phyloP scores from a whole-genome alignment of 2,888 invertebrate species.

The Acanthococcus lagerstroemiae region DNA sequence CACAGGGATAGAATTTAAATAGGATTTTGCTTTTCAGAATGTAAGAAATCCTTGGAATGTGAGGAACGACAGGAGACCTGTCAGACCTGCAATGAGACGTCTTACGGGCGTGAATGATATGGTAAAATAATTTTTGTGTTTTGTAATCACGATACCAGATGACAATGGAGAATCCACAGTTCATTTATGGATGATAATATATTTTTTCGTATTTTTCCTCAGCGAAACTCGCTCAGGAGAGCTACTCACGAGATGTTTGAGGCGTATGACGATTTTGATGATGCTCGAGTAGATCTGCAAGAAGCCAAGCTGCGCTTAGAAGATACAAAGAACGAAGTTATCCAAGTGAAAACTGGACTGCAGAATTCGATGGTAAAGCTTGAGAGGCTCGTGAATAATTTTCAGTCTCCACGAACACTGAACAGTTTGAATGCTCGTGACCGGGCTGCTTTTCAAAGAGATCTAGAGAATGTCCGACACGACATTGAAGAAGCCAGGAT shows the following conservation, averaged over 20 bases:
- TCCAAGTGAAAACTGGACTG: neutral
- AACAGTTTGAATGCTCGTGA: neutral
- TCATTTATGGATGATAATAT: neutral
- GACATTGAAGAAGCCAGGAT: constrained; percentile 16
- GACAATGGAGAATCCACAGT: neutral
- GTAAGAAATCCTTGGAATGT: neutral
- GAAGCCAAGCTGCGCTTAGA: constrained; percentile 4
- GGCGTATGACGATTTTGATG: constrained; percentile 2
- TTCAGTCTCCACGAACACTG: neutral
- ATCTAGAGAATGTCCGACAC: constrained; percentile 8
- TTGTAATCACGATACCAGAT: neutral
- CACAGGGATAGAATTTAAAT: too few species aligned
- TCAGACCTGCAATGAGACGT: too few species aligned
- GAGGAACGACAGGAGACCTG: neutral
- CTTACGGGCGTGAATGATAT: neutral
- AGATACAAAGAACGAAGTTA: constrained; percentile 4
- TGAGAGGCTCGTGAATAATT: neutral
- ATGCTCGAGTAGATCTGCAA: constrained; percentile 12
- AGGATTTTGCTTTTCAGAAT: neutral
- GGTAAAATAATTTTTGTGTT: neutral
- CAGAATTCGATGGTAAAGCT: neutral
- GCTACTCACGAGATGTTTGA: constrained; percentile 2
- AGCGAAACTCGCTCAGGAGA: constrained; percentile 14
- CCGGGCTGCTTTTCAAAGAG: constrained; percentile 1
- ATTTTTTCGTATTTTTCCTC: neutral